Conservation (phyloP, 1,140 invertebrate genomes). For the Globodera rostochiensis region DNA sequence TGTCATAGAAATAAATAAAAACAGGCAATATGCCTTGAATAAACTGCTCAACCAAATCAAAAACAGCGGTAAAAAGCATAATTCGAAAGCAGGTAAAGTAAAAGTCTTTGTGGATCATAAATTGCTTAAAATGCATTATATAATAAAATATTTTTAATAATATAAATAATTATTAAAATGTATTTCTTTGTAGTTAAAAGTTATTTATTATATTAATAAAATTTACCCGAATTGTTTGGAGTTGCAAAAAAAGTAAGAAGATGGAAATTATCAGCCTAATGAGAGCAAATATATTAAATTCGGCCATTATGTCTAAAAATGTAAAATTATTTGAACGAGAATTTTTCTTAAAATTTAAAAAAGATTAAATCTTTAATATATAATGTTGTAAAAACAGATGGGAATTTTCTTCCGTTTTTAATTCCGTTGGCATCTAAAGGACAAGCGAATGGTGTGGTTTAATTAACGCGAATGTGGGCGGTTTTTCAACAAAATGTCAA, state of each 20-base stretch:
- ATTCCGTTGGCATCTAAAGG: no score
- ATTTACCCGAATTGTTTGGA: not conserved
- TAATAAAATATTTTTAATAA: not conserved
- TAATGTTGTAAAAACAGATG: no score
- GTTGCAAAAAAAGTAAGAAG: not conserved
- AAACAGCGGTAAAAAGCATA: not conserved
- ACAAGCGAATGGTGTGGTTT: no score
- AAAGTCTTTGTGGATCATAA: not conserved
- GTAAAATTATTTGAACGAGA: not conserved
- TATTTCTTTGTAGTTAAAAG: no score
- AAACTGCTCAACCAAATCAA: not conserved
- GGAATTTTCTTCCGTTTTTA: no score
- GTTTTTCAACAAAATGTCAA: not conserved
- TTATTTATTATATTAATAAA: not conserved
- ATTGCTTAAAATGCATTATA: not conserved
- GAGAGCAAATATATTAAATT: not conserved
- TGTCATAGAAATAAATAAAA: not conserved
- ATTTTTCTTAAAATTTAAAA: no score
- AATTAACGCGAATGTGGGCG: no score
- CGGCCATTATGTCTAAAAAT: not conserved
- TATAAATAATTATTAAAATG: no score
- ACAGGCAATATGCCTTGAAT: conserved; percentile 3
- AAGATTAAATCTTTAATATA: no score
- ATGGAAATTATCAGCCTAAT: not conserved
- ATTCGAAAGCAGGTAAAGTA: conserved; percentile 1